These are phyloP conservation scores for Chelonia mydas DNA, from an alignment of 2,797 vertebrate species.

Conservation along the genomic window DNA sequence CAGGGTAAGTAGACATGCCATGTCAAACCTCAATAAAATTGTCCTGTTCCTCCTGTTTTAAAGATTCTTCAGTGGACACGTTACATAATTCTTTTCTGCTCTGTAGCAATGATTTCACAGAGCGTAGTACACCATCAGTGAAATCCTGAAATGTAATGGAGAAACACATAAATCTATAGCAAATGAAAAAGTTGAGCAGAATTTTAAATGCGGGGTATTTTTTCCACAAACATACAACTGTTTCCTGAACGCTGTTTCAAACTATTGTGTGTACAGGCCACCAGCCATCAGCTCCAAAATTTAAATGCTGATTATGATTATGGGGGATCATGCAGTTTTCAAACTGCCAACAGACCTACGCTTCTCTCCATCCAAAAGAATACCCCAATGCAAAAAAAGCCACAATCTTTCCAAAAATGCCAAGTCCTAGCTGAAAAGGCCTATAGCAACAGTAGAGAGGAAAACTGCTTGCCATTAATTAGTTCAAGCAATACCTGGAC, in stretches of 20 bases:
- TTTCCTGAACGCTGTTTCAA: neutral
- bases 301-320: neutral
- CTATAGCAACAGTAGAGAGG: neutral
- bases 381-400: neutral
- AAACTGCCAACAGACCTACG: neutral
- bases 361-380: neutral
- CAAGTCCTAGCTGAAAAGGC: neutral
- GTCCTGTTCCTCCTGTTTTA: conserved; percentile 79
- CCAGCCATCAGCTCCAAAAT: conserved; percentile 30
- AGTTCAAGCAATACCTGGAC: too few species aligned
- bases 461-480: neutral
- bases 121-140: conserved; percentile 86
- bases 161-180: neutral
- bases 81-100: conserved; percentile 92
- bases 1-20: neutral
- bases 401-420: neutral
- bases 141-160: conserved; percentile 84
- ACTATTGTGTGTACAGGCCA: neutral
- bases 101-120: conserved; percentile 90
- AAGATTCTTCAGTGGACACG: conserved; percentile 83
- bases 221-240: neutral
- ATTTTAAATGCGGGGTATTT: neutral
- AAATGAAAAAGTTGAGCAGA: neutral
- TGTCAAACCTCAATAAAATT: conserved; percentile 87
- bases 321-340: neutral